Evolutionary conservation across 1,140 invertebrate genomes (phyloP).

Genomic region (Drosophila varians): DNA sequence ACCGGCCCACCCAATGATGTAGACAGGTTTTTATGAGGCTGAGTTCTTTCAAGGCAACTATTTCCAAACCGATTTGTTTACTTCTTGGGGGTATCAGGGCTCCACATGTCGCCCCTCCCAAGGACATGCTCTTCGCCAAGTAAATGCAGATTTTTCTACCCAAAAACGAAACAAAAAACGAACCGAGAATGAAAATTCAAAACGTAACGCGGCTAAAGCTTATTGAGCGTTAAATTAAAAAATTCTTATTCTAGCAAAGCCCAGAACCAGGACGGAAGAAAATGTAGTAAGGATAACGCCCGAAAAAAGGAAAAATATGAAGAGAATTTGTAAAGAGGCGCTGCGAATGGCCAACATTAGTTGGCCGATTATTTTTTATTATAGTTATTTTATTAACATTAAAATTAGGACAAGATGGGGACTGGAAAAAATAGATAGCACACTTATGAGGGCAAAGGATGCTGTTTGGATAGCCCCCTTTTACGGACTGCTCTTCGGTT

Average conservation of each 20-base stretch:
- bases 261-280: conserved; percentile 10
- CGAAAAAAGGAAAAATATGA: conserved; percentile 4
- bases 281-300: background rate
- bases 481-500: too few relatives aligned
- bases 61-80: background rate
- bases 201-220: conserved; percentile 66
- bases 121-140: background rate
- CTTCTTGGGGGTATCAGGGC: background rate
- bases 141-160: conserved; percentile 21
- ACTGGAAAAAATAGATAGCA: too few relatives aligned
- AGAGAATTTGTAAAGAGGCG: conserved; percentile 24
- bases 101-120: background rate
- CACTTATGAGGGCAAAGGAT: background rate
- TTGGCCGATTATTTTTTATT: conserved; percentile 11
- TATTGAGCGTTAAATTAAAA: conserved; percentile 83
- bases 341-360: conserved; percentile 32
- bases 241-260: conserved; percentile 71
- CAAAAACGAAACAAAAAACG: conserved; percentile 15
- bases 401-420: background rate
- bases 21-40: conserved; percentile 1
- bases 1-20: background rate
- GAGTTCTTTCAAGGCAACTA: background rate
- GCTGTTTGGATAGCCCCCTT: background rate
- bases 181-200: conserved; percentile 26
- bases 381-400: background rate